Base-by-base conservation (phyloP, 2,888 invertebrate genomes). In the Melolontha melolontha region DNA sequence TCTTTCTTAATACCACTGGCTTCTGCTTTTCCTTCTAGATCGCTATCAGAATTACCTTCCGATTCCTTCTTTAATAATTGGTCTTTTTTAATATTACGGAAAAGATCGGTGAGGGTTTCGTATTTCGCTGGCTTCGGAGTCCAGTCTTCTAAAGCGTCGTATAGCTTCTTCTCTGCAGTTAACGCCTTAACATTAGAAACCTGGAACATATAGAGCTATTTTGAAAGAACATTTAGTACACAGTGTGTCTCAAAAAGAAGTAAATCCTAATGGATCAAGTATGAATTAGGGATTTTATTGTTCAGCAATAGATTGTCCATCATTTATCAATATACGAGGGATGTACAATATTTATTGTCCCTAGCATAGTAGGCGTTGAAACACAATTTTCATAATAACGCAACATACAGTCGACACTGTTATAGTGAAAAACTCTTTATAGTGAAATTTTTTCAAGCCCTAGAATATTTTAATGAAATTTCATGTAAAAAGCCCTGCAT, bases 161-260 rank as follows among this genome's bases (percentile, higher is more conserved):
- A 86, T 34, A 91, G 80, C 64, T 74, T 77, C 40, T 79, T 75
- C 66, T 83, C 83, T n/a, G 76, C 77, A 1, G 86, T 89, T 71
- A 84, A 83, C 68, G 87, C 86, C 77, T 90, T 91, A 55, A 92
- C 86, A 34, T 85, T 82, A 29, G 89, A 82, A 79, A 91, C 86
- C 91, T 92, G 75, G 44, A 85, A 72, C n/a, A 47, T 44, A 16
- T 14, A 50, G 49, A 49, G 11, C 14, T 17, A 49, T 49, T 49
- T 2, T 5, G 17, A 7, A 12, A 29, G n/a, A n/a, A 11, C 5
- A 68, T 72, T 73, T 52, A 16, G 63, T 66, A 65, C 63, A 57
- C 78, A 39, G 22, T 12, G 14, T 5, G 11, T 22, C 7, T 50
- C 2, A 22, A 40, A 51, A 22, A 22, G 22, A 22, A 22, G 22